Evolutionary conservation across 2,113 vertebrate genomes (phyloP), one percentile per base, ranked within the genome.

Genomic region (Regulus satrapa): DNA sequence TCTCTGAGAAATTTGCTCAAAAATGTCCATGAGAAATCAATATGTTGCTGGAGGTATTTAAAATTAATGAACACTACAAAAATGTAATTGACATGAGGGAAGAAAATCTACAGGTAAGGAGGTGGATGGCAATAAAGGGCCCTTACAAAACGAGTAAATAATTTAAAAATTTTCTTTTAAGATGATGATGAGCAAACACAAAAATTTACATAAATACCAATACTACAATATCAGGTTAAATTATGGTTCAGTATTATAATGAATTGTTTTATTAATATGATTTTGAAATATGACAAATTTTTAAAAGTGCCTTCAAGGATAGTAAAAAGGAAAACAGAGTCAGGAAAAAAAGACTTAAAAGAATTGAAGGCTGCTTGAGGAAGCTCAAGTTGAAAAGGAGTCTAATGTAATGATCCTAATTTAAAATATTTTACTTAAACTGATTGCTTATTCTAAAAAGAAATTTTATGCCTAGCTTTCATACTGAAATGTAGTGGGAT

Each of bases 41-140:
- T 59, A 26, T 28, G 14, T 34, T 59, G 9, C 20, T 69, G 18
- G 43, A 59, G 17, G 6, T 45, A 25, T 23, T 55, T 64, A 19
- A 64, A 46, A 48, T 29, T 2, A 51, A 58, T 23, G 11, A 62
- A 5, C 31, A 31, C 5, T 63, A 29, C 12, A 29, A 55, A 74
- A 74, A 38, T 36, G 3, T 45, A 73, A 9, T 17, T 87, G 34
- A 45, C 12, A 59, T 18, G 18, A 15, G 10, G 8, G 25, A 79
- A 78, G 34, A 43, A 82, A 55, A 14, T 3, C 5, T 54, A 9
- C 4, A 69, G 15, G 21, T 6, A n/a, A 66, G 8, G 19, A 74
- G 10, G 3, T 49, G 12, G 9, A 51, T 46, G 12, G 14, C 26
- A 58, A 18, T 36, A 31, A 34, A 40, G 2, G 0, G 4, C 3